These are phyloP conservation scores for Axis porcinus DNA, from an alignment of 2,113 vertebrate genomes.

Conservation along the genomic window DNA sequence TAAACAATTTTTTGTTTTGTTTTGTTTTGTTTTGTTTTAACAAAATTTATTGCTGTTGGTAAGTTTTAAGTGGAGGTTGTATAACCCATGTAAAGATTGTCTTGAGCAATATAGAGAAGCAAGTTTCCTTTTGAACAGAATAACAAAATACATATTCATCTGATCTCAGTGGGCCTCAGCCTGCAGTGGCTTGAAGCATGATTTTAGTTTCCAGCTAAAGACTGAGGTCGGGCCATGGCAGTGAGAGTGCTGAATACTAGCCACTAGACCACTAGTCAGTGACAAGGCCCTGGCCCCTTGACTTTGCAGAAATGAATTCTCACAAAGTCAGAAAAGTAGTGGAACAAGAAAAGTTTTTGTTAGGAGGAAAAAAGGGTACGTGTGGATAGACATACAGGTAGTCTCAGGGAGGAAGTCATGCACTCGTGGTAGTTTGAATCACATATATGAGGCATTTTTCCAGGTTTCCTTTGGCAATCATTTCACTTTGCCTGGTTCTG, in stretches of 20 bases:
- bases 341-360: neutral
- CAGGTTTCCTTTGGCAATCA: neutral
- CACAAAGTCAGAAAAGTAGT: neutral
- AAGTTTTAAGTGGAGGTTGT: constrained; percentile 44
- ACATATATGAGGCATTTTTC: neutral
- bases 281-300: neutral
- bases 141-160: neutral
- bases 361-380: fast-evolving
- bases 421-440: neutral
- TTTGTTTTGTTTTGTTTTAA: constrained; percentile 18
- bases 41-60: neutral
- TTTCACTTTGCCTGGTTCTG: neutral
- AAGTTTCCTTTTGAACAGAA: constrained; percentile 41
- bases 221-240: neutral
- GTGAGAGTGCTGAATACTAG: neutral
- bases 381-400: neutral
- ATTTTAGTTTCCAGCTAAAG: neutral
- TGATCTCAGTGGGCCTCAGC: fast-evolving
- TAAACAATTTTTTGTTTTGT: neutral
- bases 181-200: neutral
- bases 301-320: neutral
- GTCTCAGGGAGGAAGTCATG: neutral
- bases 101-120: neutral
- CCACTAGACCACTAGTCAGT: neutral
- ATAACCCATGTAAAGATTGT: neutral